A percentile compares a stretch with the other conserved stretches of the same genome.
Conservation (phyloP, 2,113 vertebrate species). For the Xerus inauris region DNA sequence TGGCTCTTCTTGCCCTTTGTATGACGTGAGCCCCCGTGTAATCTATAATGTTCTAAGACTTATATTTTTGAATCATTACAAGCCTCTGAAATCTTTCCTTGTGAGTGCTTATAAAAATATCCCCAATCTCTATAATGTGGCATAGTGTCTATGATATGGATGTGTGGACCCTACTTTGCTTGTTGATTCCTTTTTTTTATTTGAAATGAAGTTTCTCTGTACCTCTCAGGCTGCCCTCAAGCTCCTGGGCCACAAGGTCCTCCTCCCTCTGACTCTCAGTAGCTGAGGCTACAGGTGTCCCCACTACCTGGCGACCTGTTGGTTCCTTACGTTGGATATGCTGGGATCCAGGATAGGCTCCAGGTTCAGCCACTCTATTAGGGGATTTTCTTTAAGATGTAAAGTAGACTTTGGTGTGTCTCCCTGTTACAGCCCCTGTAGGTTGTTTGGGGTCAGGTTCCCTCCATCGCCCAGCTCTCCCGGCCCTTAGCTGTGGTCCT, state of each 20-base stretch:
- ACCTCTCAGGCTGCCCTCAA: neutral
- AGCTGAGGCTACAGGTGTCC: neutral
- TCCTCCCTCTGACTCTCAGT: neutral
- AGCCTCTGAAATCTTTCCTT: neutral
- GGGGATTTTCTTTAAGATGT: neutral
- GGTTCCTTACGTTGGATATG: accelerated
- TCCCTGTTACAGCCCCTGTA: neutral
- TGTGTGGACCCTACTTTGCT: accelerated
- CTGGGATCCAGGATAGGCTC: too few species aligned
- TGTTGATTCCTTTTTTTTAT: neutral
- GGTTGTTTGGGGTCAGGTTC: neutral
- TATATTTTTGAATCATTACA: neutral
- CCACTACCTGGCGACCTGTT: neutral
- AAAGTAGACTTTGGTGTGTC: neutral
- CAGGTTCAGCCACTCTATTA: neutral
- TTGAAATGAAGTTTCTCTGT: neutral
- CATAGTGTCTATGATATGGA: accelerated
- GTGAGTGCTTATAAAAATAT: neutral
- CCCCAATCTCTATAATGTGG: accelerated
- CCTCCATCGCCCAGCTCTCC: neutral
- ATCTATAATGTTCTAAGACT: neutral
- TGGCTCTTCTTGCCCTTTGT: neutral
- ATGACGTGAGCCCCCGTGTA: accelerated
- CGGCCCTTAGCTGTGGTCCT: neutral
- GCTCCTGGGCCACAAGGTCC: neutral